Percentiles rank a stretch among this genome's conserved stretches.
These are phyloP conservation scores for Nasua narica DNA, from an alignment of 2,797 vertebrate genomes.

Conservation along the genomic window DNA sequence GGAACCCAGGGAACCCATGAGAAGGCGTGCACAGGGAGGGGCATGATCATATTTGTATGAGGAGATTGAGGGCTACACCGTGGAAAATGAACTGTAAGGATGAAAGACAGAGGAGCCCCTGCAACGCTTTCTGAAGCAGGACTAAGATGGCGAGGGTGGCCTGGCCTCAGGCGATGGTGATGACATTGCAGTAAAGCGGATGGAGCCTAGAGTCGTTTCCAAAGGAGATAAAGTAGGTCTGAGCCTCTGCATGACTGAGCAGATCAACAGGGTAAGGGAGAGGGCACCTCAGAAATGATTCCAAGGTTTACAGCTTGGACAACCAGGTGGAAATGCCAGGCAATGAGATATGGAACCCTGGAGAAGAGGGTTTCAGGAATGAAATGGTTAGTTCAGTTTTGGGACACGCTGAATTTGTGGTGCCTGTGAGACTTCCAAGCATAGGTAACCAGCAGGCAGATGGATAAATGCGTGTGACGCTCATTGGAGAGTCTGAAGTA, in stretches of 20 bases:
- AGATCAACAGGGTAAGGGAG: accelerated
- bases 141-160: accelerated
- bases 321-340: accelerated
- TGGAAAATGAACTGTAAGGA: no score
- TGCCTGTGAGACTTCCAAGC: not conserved
- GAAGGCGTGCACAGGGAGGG: accelerated
- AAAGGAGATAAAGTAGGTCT: not conserved
- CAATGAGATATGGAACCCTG: not conserved
- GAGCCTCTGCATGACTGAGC: not conserved
- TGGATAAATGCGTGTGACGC: not conserved
- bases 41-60: accelerated
- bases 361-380: not conserved
- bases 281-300: accelerated
- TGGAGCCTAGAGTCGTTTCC: accelerated
- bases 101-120: accelerated
- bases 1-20: not conserved
- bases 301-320: not conserved
- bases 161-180: accelerated
- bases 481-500: not conserved
- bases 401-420: not conserved
- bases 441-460: not conserved
- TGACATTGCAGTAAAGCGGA: accelerated
- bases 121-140: not conserved
- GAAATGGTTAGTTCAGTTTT: not conserved
- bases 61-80: accelerated